Conservation (phyloP, 2,888 invertebrate genomes). For the Sericinus montela region DNA sequence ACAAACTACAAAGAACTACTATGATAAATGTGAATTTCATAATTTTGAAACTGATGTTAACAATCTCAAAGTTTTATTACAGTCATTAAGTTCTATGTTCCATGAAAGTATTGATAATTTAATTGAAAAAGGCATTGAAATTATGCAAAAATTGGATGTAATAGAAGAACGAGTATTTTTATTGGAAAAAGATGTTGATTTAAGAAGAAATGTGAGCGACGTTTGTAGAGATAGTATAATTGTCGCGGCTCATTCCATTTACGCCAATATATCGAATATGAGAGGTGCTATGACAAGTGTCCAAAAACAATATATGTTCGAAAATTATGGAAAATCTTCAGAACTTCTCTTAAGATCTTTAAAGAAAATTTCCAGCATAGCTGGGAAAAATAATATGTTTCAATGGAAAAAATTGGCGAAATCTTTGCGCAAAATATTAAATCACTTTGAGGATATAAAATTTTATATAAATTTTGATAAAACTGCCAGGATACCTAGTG, state of each 20-base stretch:
- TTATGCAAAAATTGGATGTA: conserved; percentile 55
- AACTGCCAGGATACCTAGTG: conserved; percentile 66
- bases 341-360: conserved; percentile 50
- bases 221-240: conserved; percentile 55
- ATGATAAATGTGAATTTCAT: conserved; percentile 26
- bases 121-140: conserved; percentile 62
- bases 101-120: conserved; percentile 46
- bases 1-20: conserved; percentile 45
- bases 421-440: conserved; percentile 52
- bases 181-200: conserved; percentile 54
- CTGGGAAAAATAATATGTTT: conserved; percentile 27
- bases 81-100: conserved; percentile 44
- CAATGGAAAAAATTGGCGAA: conserved; percentile 50
- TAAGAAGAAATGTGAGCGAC: conserved; percentile 32
- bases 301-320: conserved; percentile 64
- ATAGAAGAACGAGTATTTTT: conserved; percentile 65
- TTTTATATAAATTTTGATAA: conserved; percentile 71
- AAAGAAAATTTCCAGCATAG: conserved; percentile 43
- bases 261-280: conserved; percentile 73
- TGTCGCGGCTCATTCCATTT: conserved; percentile 70
- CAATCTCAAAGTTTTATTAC: conserved; percentile 45
- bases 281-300: conserved; percentile 70
- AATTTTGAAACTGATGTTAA: conserved; percentile 35
- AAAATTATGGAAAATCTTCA: conserved; percentile 65
- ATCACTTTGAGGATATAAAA: conserved; percentile 71